Evolutionary conservation across 2,797 vertebrate genomes (phyloP).

Genomic region (Danio choprae): DNA sequence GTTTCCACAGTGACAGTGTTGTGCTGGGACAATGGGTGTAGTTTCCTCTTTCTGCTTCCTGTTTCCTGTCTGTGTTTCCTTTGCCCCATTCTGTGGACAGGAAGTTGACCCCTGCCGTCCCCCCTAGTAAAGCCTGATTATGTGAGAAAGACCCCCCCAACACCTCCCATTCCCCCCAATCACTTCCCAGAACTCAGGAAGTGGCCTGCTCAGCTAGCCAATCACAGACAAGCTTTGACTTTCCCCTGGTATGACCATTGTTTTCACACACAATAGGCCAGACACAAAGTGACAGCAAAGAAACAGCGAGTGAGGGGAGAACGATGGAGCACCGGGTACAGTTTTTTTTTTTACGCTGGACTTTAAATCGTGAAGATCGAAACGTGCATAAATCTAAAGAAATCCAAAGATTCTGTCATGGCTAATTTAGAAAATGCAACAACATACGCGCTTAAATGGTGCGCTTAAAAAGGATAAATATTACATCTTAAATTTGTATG

Average conservation of each 20-base stretch:
- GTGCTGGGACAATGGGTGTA: slow-evolving; percentile 87
- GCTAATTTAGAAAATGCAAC: not conserved
- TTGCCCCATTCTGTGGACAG: slow-evolving; percentile 85
- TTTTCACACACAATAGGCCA: slow-evolving; percentile 83
- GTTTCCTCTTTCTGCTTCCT: slow-evolving; percentile 92
- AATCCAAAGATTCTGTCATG: too few species aligned
- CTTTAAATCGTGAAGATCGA: not conserved
- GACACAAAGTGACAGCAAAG: slow-evolving; percentile 72
- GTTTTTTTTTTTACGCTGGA: slow-evolving; percentile 7
- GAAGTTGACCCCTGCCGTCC: slow-evolving; percentile 77
- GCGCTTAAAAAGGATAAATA: not conserved
- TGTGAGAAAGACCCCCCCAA: slow-evolving; percentile 71
- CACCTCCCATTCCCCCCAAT: slow-evolving; percentile 72
- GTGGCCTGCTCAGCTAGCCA: slow-evolving; percentile 73
- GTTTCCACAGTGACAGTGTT: slow-evolving; percentile 80
- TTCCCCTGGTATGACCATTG: slow-evolving; percentile 81
- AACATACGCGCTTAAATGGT: not conserved
- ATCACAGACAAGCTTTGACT: slow-evolving; percentile 76
- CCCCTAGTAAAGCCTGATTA: slow-evolving; percentile 61
- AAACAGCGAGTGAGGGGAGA: slow-evolving; percentile 49
- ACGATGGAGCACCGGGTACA: slow-evolving; percentile 50
- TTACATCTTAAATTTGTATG: too few species aligned
- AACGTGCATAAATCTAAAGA: not conserved
- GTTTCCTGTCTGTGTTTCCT: slow-evolving; percentile 90
- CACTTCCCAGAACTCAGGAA: slow-evolving; percentile 85